Base-by-base conservation (phyloP, 2,888 invertebrate genomes). In the Zaprionus lineosus region DNA sequence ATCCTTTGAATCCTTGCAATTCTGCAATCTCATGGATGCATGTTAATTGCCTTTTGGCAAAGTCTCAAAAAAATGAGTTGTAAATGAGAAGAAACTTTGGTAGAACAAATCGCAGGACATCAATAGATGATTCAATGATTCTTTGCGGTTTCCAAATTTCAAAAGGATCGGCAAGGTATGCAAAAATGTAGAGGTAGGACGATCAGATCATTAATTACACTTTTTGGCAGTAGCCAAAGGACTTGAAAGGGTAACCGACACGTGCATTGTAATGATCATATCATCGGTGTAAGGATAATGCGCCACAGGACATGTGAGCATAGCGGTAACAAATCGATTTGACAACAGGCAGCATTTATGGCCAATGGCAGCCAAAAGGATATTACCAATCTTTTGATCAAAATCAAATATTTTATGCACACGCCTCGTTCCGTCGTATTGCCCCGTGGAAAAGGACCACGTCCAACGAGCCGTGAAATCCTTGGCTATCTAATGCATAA, bases 31-130 rank as follows among this genome's bases (percentile, higher is more conserved):
- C 81, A 81, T 81, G 46, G 33, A 33, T 47, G 74, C 81, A 84
- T 81, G 73, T 39, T 75, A 81, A 84, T 81, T 81, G 62, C 72
- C 66, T 77, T 73, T 69, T 66, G 60, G 53, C 61, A 72, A 62
- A 69, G 73, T 70, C 77, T 66, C 28, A 56, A 81, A 81, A 52
- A 81, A 81, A 81, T 84, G 77, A 84, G 84, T 82, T 82, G 81
- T 84, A 82, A 84, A 82, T 82, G 81, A 81, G 75, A 72, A 58
- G 68, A 69, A 59, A 66, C 57, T 24, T 7, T 6, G 2, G 24
- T 8, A 41, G 50, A 36, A 41, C 40, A 73, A 48, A 62, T 60
- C 28, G 36, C 34, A 44, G 51, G 59, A 37, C 28, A 16, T n/a
- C 44, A 21, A 16, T 43, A 37, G 74, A 43, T 39, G 56, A 16